Percentiles rank a stretch among this genome's conserved stretches.
Conservation (phyloP, 1,140 invertebrate species). For the Gryon sp. region DNA sequence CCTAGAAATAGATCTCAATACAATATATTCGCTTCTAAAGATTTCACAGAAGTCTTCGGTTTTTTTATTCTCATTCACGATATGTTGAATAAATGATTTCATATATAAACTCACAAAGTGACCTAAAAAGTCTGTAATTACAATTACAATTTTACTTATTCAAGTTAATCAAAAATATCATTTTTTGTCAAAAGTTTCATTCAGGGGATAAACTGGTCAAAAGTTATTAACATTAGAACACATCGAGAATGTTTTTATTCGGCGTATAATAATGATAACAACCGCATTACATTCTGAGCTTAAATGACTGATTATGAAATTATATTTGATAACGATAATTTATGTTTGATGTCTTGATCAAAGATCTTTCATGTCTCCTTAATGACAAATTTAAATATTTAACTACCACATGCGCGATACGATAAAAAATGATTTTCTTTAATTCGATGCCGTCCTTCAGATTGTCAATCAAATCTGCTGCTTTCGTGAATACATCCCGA, state of each 20-base stretch:
- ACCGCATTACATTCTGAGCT: constrained; percentile 17
- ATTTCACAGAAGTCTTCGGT: constrained; percentile 1
- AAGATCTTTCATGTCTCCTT: constrained; percentile 38
- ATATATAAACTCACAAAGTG: constrained; percentile 2
- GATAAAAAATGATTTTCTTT: constrained; percentile 57
- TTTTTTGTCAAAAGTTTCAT: too few relatives aligned
- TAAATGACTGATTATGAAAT: constrained; percentile 54
- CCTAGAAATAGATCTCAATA: constrained; percentile 38
- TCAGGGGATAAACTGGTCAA: too few relatives aligned
- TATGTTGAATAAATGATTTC: too few relatives aligned
- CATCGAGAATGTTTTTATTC: constrained; percentile 24
- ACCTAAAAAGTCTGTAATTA: constrained; percentile 16
- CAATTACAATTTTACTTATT: too few relatives aligned
- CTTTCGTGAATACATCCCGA: constrained; percentile 17
- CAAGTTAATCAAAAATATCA: too few relatives aligned
- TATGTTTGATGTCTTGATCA: constrained; percentile 53
- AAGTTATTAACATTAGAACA: constrained; percentile 31
- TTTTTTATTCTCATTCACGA: too few relatives aligned
- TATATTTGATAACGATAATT: constrained; percentile 48
- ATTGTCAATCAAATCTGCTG: constrained; percentile 60
- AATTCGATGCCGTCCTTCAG: constrained; percentile 39
- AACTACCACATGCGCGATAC: constrained; percentile 39
- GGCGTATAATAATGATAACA: constrained; percentile 20
- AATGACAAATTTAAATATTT: constrained; percentile 60
- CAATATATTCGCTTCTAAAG: constrained; percentile 13